Percentiles rank a stretch among this genome's conserved stretches.
Evolutionary conservation across 2,888 invertebrate genomes (phyloP).

Genomic region (Drosophila borborema): DNA sequence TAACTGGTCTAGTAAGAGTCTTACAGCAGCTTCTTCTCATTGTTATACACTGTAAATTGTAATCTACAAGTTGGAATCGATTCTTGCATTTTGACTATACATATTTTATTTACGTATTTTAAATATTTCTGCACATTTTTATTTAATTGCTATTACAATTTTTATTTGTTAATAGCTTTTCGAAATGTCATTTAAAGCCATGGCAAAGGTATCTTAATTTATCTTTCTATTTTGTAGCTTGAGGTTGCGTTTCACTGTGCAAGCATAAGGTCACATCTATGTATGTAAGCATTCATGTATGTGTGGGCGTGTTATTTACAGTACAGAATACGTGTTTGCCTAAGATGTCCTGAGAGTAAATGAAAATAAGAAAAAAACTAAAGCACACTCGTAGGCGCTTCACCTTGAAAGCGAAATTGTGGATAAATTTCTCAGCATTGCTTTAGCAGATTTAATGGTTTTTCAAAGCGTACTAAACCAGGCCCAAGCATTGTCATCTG

Average conservation of each 20-base stretch:
- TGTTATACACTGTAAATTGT: slow-evolving; percentile 25
- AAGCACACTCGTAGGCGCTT: slow-evolving; percentile 44
- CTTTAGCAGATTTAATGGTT: slow-evolving; percentile 62
- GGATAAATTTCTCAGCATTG: slow-evolving; percentile 25
- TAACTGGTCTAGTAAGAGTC: slow-evolving; percentile 17
- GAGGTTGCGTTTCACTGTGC: slow-evolving; percentile 24
- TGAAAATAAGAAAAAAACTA: background rate
- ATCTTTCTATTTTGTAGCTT: background rate
- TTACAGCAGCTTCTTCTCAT: slow-evolving; percentile 7
- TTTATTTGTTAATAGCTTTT: background rate
- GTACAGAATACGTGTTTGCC: slow-evolving; percentile 73
- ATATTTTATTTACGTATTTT: no score
- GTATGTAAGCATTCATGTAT: background rate
- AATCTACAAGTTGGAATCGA: no score
- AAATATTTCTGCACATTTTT: background rate
- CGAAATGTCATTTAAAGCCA: background rate
- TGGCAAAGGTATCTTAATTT: slow-evolving; percentile 9
- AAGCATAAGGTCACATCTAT: slow-evolving; percentile 50
- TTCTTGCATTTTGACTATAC: no score
- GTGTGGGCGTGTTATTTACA: slow-evolving; percentile 13
- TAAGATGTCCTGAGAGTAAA: slow-evolving; percentile 47
- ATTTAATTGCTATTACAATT: background rate
- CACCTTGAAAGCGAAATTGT: slow-evolving; percentile 42
- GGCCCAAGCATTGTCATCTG: slow-evolving; percentile 22
- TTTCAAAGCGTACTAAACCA: slow-evolving; percentile 53